Percentiles rank a stretch among this genome's conserved stretches.
Conservation (phyloP, 2,113 vertebrate species). For the Tragelaphus scriptus region DNA sequence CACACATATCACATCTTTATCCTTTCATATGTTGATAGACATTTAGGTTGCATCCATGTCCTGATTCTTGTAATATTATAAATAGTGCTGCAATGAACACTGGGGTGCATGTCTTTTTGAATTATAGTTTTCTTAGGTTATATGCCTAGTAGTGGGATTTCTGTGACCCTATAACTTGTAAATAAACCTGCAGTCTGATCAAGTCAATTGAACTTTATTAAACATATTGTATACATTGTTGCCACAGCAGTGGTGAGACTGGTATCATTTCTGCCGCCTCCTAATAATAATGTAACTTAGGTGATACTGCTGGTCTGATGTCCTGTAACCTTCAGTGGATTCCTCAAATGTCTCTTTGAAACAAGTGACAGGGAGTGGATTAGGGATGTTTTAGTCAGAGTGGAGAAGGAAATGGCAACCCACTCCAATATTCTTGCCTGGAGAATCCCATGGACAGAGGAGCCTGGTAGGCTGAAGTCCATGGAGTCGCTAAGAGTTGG, state of each 20-base stretch:
- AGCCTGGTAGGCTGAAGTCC: no score
- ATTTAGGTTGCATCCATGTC: not conserved
- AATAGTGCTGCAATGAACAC: not conserved
- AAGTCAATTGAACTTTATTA: not conserved
- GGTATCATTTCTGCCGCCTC: not conserved
- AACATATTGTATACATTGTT: not conserved
- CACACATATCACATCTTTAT: not conserved
- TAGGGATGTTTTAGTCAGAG: not conserved
- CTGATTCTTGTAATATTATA: not conserved
- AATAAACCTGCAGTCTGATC: not conserved
- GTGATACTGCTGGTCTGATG: not conserved
- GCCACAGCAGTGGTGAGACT: not conserved
- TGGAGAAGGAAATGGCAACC: no score
- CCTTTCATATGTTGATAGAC: not conserved
- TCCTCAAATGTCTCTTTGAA: not conserved
- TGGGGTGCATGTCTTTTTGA: not conserved
- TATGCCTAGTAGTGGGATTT: not conserved
- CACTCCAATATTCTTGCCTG: no score
- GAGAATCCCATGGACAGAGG: no score
- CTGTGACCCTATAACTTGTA: not conserved
- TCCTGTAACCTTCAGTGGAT: not conserved
- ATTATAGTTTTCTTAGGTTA: not conserved
- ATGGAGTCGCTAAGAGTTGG: no score
- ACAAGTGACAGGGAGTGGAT: not conserved
- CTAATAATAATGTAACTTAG: not conserved